Evolutionary conservation across 1,140 invertebrate genomes (phyloP).

Genomic region (Leguminivora glycinivorella): DNA sequence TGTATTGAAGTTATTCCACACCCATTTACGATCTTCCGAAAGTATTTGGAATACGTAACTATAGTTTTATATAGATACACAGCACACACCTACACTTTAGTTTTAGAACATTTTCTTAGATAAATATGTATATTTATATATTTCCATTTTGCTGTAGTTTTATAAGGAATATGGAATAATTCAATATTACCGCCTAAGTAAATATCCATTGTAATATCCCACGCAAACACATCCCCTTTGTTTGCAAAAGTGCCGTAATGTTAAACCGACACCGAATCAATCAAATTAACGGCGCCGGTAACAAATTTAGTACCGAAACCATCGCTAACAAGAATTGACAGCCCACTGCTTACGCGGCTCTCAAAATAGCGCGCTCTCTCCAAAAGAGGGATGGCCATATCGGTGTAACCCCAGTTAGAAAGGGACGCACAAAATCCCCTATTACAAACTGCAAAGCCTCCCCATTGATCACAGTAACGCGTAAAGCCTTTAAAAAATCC

Average conservation of each 20-base stretch:
- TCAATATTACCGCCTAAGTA: background rate
- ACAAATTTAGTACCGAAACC: constrained; percentile 50
- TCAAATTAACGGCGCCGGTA: constrained; percentile 42
- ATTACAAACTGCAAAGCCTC: constrained; percentile 65
- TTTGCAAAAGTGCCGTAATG: background rate
- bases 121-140: too few relatives aligned
- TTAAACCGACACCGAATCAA: constrained; percentile 36
- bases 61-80: too few relatives aligned
- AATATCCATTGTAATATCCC: background rate
- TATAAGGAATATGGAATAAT: background rate
- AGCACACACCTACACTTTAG: too few relatives aligned
- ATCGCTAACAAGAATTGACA: constrained; percentile 64
- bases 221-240: background rate
- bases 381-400: constrained; percentile 40
- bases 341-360: constrained; percentile 45
- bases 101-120: too few relatives aligned
- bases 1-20: background rate
- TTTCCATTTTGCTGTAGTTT: constrained; percentile 14
- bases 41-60: background rate
- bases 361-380: constrained; percentile 46
- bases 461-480: constrained; percentile 70
- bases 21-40: background rate
- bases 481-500: constrained; percentile 73
- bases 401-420: constrained; percentile 35
- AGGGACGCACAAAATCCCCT: constrained; percentile 43